Base-by-base conservation (phyloP, 2,113 vertebrate genomes). In the Columbina picui region DNA sequence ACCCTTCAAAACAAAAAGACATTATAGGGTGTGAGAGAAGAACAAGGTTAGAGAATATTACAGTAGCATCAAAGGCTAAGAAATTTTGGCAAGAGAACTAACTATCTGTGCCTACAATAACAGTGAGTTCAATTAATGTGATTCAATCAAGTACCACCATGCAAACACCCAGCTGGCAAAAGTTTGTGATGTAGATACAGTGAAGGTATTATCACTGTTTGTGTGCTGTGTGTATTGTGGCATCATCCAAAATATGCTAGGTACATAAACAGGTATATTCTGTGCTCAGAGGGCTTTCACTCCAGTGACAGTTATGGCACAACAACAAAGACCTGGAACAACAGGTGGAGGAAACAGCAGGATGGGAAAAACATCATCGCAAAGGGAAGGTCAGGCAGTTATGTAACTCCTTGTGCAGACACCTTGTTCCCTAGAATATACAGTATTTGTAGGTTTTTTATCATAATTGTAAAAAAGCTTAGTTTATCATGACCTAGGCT, bases 1-100 rank as follows among this genome's bases (percentile, higher is more conserved):
- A 3, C 55, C 68, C 56, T 68, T 84, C 76, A 93, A 95, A 95
- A 96, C 84, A 87, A 56, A 90, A 93, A 89, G 96, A 77, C 5
- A 20, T 79, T 90, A 65, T 21, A 84, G 90, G 90, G 84, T 74
- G 95, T 95, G 95, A 93, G 61, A 87, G 57, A 94, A 94, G 95
- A 95, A 75, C 79, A 89, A 91, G 84, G 69, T 80, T 89, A 93
- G n/a, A 78, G 65, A 92, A 61, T 39, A 84, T 85, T 91, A 75
- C 52, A 45, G 47, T n/a, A 76, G 39, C 96, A 94, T 97, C 84
- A 97, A 97, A 96, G 76, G 47, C 55, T 80, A 90, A 89, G 73
- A n/a, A 59, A 65, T 78, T 93, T 93, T 95, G 87, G 80, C 77
- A 95, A 69, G 88, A 87, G 23, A 13, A 76, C 27, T 81, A 59